Evolutionary conservation across 2,113 vertebrate species (phyloP), one percentile per base, ranked within the genome.

Genomic region (Patagioenas fasciata): DNA sequence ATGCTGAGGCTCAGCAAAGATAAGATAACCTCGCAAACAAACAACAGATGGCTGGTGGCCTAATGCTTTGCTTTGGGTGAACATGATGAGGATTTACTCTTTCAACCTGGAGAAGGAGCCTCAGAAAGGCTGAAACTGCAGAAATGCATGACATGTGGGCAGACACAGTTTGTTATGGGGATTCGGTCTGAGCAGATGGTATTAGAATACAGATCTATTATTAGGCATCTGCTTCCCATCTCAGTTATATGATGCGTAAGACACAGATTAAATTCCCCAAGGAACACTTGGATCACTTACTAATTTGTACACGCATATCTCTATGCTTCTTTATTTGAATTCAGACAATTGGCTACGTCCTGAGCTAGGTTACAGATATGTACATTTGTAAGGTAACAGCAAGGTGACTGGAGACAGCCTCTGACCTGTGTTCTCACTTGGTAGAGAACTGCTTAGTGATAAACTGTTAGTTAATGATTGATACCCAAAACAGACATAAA

Each of bases 161-260:
- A 48, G 89, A 73, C 48, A 31, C 10, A 66, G 66, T 96, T 96
- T 83, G 57, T 91, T 88, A 79, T 14, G 38, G 80, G 58, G 89
- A 96, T 94, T 93, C 3, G 6, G 26, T 94, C 66, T 77, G 72
- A 95, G 89, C 92, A 96, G 92, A 97, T 96, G 96, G 91, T 60
- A 88, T 95, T 95, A 89, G 81, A 97, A 95, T 79, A 89, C 75
- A 90, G 61, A 91, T 92, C 89, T 97, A 82, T 96, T 97, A 96
- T 95, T 94, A 92, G 91, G 62, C 93, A 96, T 95, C 95, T 97
- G 95, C 69, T 97, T 93, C 87, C 66, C 56, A 70, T 91, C 91
- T 84, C 80, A 31, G 65, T 90, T 79, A 69, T 91, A 62, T 6
- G 15, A 95, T 84, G 77, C 0, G 0, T 80, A 87, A 79, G 70